Percentiles rank a stretch among this genome's conserved stretches.
Evolutionary conservation across 2,888 invertebrate species (phyloP).

Genomic region (Sinohyriopsis cumingii): DNA sequence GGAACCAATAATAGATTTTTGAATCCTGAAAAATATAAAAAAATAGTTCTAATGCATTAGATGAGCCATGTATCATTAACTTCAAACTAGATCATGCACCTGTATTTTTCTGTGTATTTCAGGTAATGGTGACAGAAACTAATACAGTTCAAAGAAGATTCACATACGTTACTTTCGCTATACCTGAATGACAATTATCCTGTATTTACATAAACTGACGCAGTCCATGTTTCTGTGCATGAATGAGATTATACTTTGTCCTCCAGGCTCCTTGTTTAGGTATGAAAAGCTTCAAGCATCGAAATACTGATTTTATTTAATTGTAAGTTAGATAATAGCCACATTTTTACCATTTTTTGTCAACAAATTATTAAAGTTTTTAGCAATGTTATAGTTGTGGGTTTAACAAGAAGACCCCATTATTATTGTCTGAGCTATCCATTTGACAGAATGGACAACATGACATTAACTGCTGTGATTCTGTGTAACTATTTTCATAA

Average conservation of each 20-base stretch:
- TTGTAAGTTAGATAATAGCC: background rate
- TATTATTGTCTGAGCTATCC: too few relatives aligned
- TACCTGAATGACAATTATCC: conserved; percentile 61
- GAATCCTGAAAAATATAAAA: too few relatives aligned
- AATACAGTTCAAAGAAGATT: conserved; percentile 33
- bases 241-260: conserved; percentile 34
- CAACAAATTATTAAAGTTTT: too few relatives aligned
- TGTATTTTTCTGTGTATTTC: background rate
- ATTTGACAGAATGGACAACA: too few relatives aligned
- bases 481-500: too few relatives aligned
- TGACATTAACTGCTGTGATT: too few relatives aligned
- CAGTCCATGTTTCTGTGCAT: conserved; percentile 21
- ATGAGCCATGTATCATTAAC: too few relatives aligned
- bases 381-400: background rate
- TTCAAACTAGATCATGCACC: background rate
- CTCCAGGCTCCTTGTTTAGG: conserved; percentile 7
- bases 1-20: too few relatives aligned
- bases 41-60: too few relatives aligned
- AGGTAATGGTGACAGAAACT: conserved; percentile 55
- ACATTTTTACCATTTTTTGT: too few relatives aligned
- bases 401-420: too few relatives aligned
- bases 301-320: background rate
- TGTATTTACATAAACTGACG: conserved; percentile 37
- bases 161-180: conserved; percentile 30
- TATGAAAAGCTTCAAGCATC: background rate